Percentiles rank a stretch among this genome's conserved stretches.
Evolutionary conservation across 2,797 vertebrate species (phyloP).

Genomic region (Zenarchopterus dispar): DNA sequence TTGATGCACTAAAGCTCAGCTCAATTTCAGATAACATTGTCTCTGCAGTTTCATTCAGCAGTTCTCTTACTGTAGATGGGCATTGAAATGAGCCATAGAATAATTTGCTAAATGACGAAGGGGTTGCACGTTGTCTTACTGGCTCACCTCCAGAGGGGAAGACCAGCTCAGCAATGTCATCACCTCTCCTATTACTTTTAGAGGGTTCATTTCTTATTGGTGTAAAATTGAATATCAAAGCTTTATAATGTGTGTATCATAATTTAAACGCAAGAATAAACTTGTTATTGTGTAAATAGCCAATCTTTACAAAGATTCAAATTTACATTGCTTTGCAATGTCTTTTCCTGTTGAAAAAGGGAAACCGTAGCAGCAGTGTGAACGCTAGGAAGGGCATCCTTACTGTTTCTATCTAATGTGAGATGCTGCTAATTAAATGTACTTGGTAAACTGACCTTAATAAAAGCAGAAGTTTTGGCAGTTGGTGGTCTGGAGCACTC

Average conservation of each 20-base stretch:
- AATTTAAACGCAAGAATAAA: too few relatives aligned
- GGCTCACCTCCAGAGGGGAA: slow-evolving; percentile 26
- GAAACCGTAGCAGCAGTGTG: too few relatives aligned
- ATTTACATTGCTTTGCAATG: neutral
- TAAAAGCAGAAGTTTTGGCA: too few relatives aligned
- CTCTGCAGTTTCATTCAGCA: slow-evolving; percentile 63
- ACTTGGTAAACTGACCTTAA: too few relatives aligned
- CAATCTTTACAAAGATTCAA: neutral
- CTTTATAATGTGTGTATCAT: too few relatives aligned
- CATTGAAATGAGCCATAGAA: slow-evolving; percentile 50
- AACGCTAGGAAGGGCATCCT: too few relatives aligned
- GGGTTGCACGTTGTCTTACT: slow-evolving; percentile 27
- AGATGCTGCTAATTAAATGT: too few relatives aligned
- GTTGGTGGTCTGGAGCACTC: too few relatives aligned
- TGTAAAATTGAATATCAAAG: slow-evolving; percentile 9
- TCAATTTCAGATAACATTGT: slow-evolving; percentile 84
- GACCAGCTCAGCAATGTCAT: slow-evolving; percentile 29
- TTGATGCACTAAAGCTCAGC: slow-evolving; percentile 54
- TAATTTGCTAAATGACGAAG: slow-evolving; percentile 44
- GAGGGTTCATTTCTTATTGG: slow-evolving; percentile 2
- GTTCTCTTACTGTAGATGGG: slow-evolving; percentile 40
- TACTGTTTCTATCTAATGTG: too few relatives aligned
- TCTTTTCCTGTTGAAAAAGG: too few relatives aligned
- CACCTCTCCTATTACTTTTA: neutral
- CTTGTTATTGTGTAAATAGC: slow-evolving; percentile 3